Conservation (phyloP, 2,113 vertebrate species). For the Terrapene triunguis region DNA sequence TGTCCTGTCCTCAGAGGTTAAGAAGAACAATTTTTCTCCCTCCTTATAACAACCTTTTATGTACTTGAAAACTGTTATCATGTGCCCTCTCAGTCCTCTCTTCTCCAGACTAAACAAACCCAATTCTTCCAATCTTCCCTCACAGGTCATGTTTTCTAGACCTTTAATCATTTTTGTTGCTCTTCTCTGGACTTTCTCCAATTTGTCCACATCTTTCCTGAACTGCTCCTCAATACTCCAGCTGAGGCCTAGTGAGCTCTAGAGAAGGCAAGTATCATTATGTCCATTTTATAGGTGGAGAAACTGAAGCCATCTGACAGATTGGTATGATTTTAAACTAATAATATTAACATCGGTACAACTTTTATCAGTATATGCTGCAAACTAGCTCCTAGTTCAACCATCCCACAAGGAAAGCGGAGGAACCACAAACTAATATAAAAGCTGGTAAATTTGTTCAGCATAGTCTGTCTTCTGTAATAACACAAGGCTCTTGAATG, state of each 20-base stretch:
- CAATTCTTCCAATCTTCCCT: too few relatives aligned
- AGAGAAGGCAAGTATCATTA: not conserved
- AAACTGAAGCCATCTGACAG: not conserved
- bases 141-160: too few relatives aligned
- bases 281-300: not conserved
- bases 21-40: too few relatives aligned
- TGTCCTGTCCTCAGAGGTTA: too few relatives aligned
- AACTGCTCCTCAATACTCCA: not conserved
- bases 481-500: not conserved
- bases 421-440: rapidly evolving
- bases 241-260: not conserved
- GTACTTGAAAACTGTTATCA: too few relatives aligned
- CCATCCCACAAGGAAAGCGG: rapidly evolving
- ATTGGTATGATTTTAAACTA: rapidly evolving
- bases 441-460: not conserved
- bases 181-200: too few relatives aligned
- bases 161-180: too few relatives aligned
- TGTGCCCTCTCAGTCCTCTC: too few relatives aligned
- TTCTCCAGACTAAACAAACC: too few relatives aligned
- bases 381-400: rapidly evolving
- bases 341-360: rapidly evolving
- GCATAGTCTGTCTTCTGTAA: not conserved
- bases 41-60: too few relatives aligned
- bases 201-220: too few relatives aligned
- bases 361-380: not conserved